Conservation (phyloP, 1,140 invertebrate genomes). For the Pseudachorutes palmiensis region DNA sequence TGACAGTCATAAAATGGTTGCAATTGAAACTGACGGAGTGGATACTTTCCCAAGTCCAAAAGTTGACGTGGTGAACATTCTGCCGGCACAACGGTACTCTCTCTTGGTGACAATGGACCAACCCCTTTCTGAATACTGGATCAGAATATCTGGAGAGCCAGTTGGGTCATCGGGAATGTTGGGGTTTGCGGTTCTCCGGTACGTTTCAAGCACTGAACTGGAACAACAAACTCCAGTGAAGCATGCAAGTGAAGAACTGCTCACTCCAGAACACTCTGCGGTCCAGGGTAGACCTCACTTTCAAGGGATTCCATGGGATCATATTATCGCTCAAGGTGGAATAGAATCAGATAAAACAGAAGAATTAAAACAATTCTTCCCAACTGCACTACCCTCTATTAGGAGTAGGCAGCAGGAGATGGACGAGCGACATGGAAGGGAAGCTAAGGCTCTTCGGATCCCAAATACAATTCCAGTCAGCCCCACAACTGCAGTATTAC, state of each 20-base stretch:
- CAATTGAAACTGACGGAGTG: conserved; percentile 23
- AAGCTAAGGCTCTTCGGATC: neutral
- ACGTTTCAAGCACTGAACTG: neutral
- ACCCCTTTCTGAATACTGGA: neutral
- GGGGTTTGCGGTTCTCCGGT: neutral
- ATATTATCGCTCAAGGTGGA: neutral
- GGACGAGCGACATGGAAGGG: neutral
- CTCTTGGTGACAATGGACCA: conserved; percentile 6
- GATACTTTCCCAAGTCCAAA: conserved; percentile 2
- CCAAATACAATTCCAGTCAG: neutral
- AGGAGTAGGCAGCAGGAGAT: neutral
- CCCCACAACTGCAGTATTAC: neutral
- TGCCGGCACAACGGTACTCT: conserved; percentile 22
- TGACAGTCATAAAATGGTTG: conserved; percentile 13
- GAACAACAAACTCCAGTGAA: no score
- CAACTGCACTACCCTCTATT: neutral
- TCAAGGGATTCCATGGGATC: neutral
- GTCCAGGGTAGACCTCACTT: neutral
- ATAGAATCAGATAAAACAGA: neutral
- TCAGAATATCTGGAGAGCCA: neutral
- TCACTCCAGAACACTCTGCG: neutral
- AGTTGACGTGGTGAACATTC: conserved; percentile 7
- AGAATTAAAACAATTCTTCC: neutral
- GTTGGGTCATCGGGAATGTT: no score
- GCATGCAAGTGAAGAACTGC: no score